Base-by-base conservation (phyloP, 2,797 vertebrate species). In the Catharus ustulatus region DNA sequence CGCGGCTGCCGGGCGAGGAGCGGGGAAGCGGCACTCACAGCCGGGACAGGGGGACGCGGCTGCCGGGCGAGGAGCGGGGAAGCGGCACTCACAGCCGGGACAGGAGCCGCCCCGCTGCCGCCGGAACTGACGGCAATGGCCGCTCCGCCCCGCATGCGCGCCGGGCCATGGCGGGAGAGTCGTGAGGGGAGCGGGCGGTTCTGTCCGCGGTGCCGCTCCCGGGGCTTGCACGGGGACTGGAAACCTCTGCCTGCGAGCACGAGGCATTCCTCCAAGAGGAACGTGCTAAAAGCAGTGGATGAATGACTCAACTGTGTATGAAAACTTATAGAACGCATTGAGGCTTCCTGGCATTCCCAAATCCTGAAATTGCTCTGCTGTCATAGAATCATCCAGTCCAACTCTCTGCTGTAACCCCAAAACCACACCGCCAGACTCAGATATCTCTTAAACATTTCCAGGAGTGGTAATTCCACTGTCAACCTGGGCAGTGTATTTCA, bases 121-220 rank as follows among this genome's bases (percentile, higher is more conserved):
- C 90, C 92, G 80, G 95, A 96, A 95, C 87, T 96, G 93, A 95
- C 95, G 95, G 84, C 89, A 93, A 16, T 22, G 83, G 84, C 68
- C n/a, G 72, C 66, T 24, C 82, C n/a, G 54, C 23, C 78, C 34
- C 26, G 88, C 94, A 63, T 79, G 96, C 94, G 92, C 93, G 40
- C 7, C 26, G 52, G 13, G 66, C 22, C 18, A 1, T 3, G 52
- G 73, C 52, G 66, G 73, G 24, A 46, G 51, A 13, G n/a, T 0
- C 3, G 7, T 19, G 49, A 40, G 57, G 38, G 51, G 4, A 27
- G 21, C 3, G 0, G 18, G 14, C 3, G 2, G 4, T 18, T 22
- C 1, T 0, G 7, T 4, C 9, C 11, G 32, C 26, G 6, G 36
- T 43, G 45, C 32, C 1, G 52, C 2, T 55, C 2, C 9, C 6